A percentile compares a stretch with the other conserved stretches of the same genome.
Evolutionary conservation across 2,888 invertebrate species (phyloP).

Genomic region (Helleia helle): DNA sequence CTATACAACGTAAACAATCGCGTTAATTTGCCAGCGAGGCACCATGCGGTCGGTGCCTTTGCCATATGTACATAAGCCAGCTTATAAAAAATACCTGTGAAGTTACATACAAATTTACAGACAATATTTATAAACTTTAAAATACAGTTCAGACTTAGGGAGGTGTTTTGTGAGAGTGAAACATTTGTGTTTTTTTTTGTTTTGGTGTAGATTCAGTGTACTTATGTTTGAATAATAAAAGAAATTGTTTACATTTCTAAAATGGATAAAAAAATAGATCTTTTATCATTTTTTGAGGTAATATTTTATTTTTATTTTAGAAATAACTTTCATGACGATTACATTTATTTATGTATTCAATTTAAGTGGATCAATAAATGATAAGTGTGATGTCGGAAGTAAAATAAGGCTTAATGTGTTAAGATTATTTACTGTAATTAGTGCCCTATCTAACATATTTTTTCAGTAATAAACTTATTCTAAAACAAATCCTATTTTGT

Average conservation of each 20-base stretch:
- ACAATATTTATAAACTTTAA: background rate
- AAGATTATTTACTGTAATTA: background rate
- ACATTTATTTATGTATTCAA: too few species aligned
- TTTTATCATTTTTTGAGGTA: slow-evolving; percentile 69
- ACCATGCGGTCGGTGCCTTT: slow-evolving; percentile 60
- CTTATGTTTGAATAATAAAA: slow-evolving; percentile 7
- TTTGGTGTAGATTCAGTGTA: slow-evolving; percentile 4
- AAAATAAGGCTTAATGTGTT: background rate
- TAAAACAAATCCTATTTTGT: background rate
- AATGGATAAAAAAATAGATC: slow-evolving; percentile 69
- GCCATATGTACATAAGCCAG: slow-evolving; percentile 46
- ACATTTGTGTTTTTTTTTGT: slow-evolving; percentile 20
- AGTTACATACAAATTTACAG: background rate
- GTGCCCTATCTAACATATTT: background rate
- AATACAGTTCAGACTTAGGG: slow-evolving; percentile 13
- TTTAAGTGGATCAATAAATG: background rate
- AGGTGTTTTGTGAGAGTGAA: slow-evolving; percentile 22
- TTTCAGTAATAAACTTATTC: background rate
- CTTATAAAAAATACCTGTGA: background rate
- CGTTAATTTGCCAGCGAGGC: slow-evolving; percentile 57
- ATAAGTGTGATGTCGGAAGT: background rate
- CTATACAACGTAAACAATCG: slow-evolving; percentile 46
- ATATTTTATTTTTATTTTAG: too few species aligned
- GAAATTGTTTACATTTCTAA: slow-evolving; percentile 18
- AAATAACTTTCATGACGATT: too few species aligned